Base-by-base conservation (phyloP, 2,797 vertebrate genomes). In the Chelidonichthys spinosus region DNA sequence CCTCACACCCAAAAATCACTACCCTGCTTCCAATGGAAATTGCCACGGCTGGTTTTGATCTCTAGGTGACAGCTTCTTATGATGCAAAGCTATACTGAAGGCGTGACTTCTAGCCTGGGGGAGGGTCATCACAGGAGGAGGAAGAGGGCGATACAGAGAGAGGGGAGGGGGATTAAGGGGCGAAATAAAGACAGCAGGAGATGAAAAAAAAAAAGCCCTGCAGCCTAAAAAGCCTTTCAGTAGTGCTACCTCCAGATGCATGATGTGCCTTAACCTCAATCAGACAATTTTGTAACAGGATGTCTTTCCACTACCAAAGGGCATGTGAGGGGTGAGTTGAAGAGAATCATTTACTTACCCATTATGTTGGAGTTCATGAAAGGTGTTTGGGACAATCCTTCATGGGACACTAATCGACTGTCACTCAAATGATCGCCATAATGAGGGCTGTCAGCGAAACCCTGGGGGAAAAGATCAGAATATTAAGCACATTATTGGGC, bases 341-440 rank as follows among this genome's bases (percentile, higher is more conserved):
- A 92, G 90, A 95, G 90, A 94, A 95, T 95, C 92, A 94, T 92
- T 95, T 96, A 98, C 98, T 98, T 97, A 99, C 98, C 98, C 95
- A 97, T 98, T 95, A 98, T 94, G 96, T 95, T 96, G 67, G 98
- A 97, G 96, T 97, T 98, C 95, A 98, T 95, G 95, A 98, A 98
- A 96, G 98, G 97, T 96, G 98, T 97, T 91, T 96, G 96, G 91
- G 97, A 97, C 96, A 98, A 96, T 97, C 96, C 97, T 97, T 98
- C 97, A 91, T 97, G 96, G 93, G 97, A 92, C 92, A 96, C 97
- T 97, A 99, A 97, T 96, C 96, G 97, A 97, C 96, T 97, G 96
- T 98, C 98, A 96, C 95, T 98, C 97, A 98, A 94, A 91, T 98
- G 97, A 96, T 99, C 96, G 95, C 94, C 93, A 87, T 97, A 99